Percentiles rank a stretch among this genome's conserved stretches.
Evolutionary conservation across 2,113 vertebrate species (phyloP).

Genomic region (Chelonoidis abingdonii): DNA sequence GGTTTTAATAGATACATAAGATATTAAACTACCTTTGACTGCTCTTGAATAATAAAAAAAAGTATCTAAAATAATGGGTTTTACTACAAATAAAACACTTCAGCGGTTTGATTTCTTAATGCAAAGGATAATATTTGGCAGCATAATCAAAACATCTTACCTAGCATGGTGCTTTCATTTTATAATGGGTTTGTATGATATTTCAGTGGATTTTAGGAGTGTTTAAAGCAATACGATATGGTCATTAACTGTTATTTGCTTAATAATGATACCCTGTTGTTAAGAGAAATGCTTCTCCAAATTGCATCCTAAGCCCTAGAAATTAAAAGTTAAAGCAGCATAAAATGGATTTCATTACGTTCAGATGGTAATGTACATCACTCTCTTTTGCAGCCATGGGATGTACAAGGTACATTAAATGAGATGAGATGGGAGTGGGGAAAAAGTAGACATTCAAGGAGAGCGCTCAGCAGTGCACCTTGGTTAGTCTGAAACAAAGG

Average conservation of each 20-base stretch:
- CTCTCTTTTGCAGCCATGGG: conserved; percentile 3
- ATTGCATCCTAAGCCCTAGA: conserved; percentile 48
- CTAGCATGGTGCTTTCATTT: conserved; percentile 23
- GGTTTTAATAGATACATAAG: neutral
- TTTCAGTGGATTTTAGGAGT: conserved; percentile 35
- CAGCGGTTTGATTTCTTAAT: neutral
- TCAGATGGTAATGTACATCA: conserved; percentile 19
- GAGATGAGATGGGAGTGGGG: neutral
- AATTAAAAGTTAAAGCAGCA: conserved; percentile 56
- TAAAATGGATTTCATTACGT: conserved; percentile 52
- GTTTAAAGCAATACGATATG: conserved; percentile 52
- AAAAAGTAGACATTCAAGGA: neutral
- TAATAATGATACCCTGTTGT: conserved; percentile 61
- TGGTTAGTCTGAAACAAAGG: neutral
- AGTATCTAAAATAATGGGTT: neutral
- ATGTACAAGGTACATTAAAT: conserved; percentile 33
- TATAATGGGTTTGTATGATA: conserved; percentile 28
- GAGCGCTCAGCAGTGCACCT: neutral
- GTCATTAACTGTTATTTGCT: conserved; percentile 71
- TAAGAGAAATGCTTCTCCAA: conserved; percentile 46
- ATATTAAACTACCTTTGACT: neutral
- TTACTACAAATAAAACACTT: neutral
- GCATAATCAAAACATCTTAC: conserved; percentile 38
- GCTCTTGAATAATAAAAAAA: neutral
- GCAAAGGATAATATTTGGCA: neutral